Conservation (phyloP, 64 coral and sea anemone species). For the Actinia tenebrosa region DNA sequence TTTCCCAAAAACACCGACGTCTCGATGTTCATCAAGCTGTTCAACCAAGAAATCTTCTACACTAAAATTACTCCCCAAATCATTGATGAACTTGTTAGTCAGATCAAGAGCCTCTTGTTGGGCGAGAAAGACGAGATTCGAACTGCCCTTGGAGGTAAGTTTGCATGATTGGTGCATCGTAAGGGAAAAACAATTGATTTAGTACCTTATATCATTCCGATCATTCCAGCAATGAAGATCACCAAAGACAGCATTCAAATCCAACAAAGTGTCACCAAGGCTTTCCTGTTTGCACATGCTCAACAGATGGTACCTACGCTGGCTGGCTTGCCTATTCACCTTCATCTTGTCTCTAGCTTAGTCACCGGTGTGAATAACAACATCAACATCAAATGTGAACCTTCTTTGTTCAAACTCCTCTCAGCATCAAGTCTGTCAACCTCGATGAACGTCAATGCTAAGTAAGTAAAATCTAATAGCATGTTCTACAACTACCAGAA, state of each 20-base stretch:
- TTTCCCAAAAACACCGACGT: neutral
- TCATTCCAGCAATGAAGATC: conserved; percentile 34
- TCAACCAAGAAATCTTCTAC: conserved; percentile 65
- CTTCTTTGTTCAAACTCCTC: conserved; percentile 9
- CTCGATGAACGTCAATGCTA: conserved; percentile 16
- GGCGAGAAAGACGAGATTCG: conserved; percentile 34
- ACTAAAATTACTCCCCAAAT: conserved; percentile 26
- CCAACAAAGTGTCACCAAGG: conserved; percentile 28
- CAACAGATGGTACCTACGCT: conserved; percentile 57
- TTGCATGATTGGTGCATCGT: neutral
- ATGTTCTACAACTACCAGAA: no score
- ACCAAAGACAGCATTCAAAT: conserved; percentile 39
- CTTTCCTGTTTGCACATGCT: conserved; percentile 19
- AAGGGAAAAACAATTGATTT: no score
- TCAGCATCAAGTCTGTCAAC: neutral
- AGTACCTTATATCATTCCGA: no score
- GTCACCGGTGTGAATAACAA: neutral
- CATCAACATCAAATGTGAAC: conserved; percentile 13
- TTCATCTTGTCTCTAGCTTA: conserved; percentile 28
- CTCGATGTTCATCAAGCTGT: conserved; percentile 51
- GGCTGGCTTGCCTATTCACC: conserved; percentile 44
- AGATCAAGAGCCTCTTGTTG: conserved; percentile 41
- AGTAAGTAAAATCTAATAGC: conserved; percentile 15
- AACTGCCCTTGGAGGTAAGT: conserved; percentile 26
- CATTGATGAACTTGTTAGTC: conserved; percentile 20